A percentile compares a stretch with the other conserved stretches of the same genome.
These are phyloP conservation scores for Botia almorhae DNA, from an alignment of 2,797 vertebrate genomes.

Conservation along the genomic window DNA sequence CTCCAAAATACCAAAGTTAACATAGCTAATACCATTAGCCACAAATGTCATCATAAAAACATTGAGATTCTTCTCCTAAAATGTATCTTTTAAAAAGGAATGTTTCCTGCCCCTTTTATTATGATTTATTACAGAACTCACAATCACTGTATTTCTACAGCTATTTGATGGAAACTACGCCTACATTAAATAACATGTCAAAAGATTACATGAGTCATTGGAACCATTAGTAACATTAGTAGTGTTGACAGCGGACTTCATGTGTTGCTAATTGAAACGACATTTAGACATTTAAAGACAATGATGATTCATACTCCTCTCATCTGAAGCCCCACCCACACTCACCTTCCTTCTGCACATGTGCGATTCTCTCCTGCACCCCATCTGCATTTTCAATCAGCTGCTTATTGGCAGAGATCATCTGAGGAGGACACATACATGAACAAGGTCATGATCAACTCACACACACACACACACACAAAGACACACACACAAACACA, in stretches of 20 bases:
- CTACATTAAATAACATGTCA: not conserved
- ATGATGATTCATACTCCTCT: not conserved
- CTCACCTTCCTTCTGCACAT: conserved; percentile 94
- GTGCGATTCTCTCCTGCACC: conserved; percentile 89
- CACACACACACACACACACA: not conserved
- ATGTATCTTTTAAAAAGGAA: not conserved
- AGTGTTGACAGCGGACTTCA: conserved; percentile 6
- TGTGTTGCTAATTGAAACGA: conserved; percentile 3
- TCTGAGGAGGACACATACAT: conserved; percentile 74
- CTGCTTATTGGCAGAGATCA: conserved; percentile 92
- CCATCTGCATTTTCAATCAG: conserved; percentile 90
- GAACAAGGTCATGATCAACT: not conserved
- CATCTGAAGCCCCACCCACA: not conserved
- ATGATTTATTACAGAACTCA: not conserved
- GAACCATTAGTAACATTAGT: too few relatives aligned
- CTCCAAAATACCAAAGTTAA: too few relatives aligned
- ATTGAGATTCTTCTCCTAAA: not conserved
- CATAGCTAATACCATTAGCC: not conserved
- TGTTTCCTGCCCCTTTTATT: not conserved
- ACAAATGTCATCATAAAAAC: not conserved
- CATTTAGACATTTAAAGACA: not conserved
- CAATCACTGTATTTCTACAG: not conserved
- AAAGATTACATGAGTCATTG: too few relatives aligned
- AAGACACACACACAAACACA: too few relatives aligned
- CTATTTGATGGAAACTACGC: not conserved